Conservation (phyloP, 2,797 vertebrate species). For the Tragopan temminckii region DNA sequence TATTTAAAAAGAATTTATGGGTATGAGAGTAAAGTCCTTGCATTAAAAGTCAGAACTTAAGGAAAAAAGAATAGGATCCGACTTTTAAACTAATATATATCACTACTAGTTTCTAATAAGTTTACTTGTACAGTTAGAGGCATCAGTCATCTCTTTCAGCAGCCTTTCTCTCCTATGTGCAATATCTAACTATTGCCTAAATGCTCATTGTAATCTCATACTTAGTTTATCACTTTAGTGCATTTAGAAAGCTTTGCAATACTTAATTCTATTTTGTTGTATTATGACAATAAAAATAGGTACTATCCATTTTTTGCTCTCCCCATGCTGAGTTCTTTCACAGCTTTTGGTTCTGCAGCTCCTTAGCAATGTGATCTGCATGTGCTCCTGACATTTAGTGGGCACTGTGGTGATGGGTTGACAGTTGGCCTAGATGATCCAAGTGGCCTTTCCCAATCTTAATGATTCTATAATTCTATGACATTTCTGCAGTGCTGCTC, state of each 20-base stretch:
- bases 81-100: background rate
- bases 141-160: background rate
- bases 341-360: background rate
- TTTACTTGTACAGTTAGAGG: background rate
- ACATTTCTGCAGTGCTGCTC: background rate
- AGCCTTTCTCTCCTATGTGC: background rate
- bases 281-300: background rate
- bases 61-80: background rate
- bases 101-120: background rate
- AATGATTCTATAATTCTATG: no score
- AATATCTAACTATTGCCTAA: background rate
- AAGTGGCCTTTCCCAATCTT: no score
- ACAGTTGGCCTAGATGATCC: no score
- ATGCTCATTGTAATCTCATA: background rate
- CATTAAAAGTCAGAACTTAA: background rate
- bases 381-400: background rate
- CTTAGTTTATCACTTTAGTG: background rate
- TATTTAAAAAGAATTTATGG: background rate
- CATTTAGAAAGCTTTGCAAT: background rate
- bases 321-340: background rate
- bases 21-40: background rate
- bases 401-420: no score
- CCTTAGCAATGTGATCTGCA: rapidly evolving
- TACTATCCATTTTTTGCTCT: background rate
- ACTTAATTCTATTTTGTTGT: background rate